Evolutionary conservation across 1,140 invertebrate species (phyloP).

Genomic region (Hypsibius dujardini): DNA sequence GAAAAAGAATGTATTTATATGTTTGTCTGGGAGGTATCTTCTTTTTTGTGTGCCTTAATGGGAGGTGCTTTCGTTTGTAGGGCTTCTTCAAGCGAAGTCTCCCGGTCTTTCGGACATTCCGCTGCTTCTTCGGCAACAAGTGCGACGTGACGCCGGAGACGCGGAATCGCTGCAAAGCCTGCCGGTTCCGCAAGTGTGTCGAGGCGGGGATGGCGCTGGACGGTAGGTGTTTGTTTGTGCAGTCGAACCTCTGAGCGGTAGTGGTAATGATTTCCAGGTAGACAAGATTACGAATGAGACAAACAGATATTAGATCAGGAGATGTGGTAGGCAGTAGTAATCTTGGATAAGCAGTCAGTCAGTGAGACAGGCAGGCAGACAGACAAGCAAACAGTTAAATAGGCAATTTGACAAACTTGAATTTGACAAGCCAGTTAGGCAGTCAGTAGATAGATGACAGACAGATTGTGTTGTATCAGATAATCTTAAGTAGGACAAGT

Average conservation of each 20-base stretch:
- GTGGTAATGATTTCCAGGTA: too few relatives aligned
- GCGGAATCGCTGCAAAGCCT: constrained; percentile 43
- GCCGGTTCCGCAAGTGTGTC: constrained; percentile 38
- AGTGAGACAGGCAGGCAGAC: too few relatives aligned
- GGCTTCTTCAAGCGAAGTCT: constrained; percentile 32
- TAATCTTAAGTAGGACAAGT: too few relatives aligned
- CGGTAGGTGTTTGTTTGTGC: constrained; percentile 27
- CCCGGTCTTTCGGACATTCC: constrained; percentile 26
- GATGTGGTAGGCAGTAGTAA: too few relatives aligned
- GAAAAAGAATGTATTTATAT: too few relatives aligned
- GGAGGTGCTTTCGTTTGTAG: background rate
- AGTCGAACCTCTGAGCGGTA: too few relatives aligned
- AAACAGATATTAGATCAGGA: background rate
- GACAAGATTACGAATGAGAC: background rate
- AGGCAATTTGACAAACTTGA: too few relatives aligned
- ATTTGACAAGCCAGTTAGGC: too few relatives aligned
- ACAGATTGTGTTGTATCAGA: too few relatives aligned
- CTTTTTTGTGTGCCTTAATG: background rate
- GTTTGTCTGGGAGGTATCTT: background rate
- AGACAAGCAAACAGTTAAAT: too few relatives aligned
- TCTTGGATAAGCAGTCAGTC: too few relatives aligned
- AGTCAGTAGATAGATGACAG: too few relatives aligned
- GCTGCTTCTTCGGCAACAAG: constrained; percentile 27
- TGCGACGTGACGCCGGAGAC: constrained; percentile 31
- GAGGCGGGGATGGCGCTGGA: constrained; percentile 44